Percentiles rank a stretch among this genome's conserved stretches.
These are phyloP conservation scores for Drosophila neotestacea DNA, from an alignment of 2,888 invertebrate species.

Conservation along the genomic window DNA sequence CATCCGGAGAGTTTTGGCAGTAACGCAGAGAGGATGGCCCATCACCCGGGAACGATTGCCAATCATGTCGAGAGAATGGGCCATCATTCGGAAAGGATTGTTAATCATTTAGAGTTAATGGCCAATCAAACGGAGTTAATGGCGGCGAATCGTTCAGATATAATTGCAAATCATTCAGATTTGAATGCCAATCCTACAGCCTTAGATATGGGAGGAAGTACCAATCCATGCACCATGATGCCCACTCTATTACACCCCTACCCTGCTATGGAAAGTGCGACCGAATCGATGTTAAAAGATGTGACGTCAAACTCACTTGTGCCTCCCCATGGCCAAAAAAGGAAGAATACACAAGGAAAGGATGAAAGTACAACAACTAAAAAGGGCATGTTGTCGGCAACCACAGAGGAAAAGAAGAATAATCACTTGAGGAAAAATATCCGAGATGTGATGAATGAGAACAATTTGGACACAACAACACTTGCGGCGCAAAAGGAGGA, in stretches of 20 bases:
- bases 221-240: slow-evolving; percentile 30
- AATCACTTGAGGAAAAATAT: slow-evolving; percentile 93
- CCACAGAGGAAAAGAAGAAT: slow-evolving; percentile 81
- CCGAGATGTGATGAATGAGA: slow-evolving; percentile 96
- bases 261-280: slow-evolving; percentile 27
- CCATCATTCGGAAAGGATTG: slow-evolving; percentile 1
- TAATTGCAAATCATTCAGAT: slow-evolving; percentile 21
- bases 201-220: slow-evolving; percentile 25
- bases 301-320: slow-evolving; percentile 23
- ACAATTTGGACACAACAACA: slow-evolving; percentile 96
- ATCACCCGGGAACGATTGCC: background rate
- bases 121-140: slow-evolving; percentile 20
- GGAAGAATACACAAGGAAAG: slow-evolving; percentile 50
- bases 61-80: background rate
- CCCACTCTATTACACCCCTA: slow-evolving; percentile 38
- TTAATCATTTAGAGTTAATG: slow-evolving; percentile 10
- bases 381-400: slow-evolving; percentile 42
- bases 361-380: slow-evolving; percentile 62
- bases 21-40: background rate
- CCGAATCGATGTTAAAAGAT: slow-evolving; percentile 29
- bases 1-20: background rate
- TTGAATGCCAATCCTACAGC: slow-evolving; percentile 7
- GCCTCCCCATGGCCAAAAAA: slow-evolving; percentile 42
- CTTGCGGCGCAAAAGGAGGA: slow-evolving; percentile 96
- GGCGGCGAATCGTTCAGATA: slow-evolving; percentile 21